Evolutionary conservation across 2,797 vertebrate species (phyloP).

Genomic region (Falco rusticolus): DNA sequence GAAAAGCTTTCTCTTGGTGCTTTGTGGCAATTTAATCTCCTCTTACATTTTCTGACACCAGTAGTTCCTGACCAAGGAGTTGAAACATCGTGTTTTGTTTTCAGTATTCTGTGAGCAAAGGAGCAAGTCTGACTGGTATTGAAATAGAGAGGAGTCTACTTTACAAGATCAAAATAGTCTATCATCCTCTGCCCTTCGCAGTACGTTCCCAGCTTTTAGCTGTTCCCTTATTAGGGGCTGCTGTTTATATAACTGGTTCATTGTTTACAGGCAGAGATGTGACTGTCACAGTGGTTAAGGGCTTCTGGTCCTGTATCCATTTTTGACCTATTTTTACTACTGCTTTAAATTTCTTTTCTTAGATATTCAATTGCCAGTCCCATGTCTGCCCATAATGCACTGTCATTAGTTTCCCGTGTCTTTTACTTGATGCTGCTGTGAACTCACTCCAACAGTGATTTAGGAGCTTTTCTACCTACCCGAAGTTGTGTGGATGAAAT

Average conservation of each 20-base stretch:
- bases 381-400: not conserved
- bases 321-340: not conserved
- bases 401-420: not conserved
- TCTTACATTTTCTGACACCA: not conserved
- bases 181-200: not conserved
- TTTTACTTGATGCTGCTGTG: not conserved
- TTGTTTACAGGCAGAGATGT: not conserved
- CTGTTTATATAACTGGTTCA: not conserved
- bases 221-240: not conserved
- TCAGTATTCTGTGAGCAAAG: not conserved
- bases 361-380: not conserved
- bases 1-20: not conserved
- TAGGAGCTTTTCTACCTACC: not conserved
- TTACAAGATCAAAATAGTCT: not conserved
- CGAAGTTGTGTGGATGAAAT: not conserved
- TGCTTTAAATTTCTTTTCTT: not conserved
- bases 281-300: not conserved
- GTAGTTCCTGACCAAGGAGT: not conserved
- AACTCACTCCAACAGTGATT: not conserved
- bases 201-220: not conserved
- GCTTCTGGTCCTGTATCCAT: not conserved
- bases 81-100: not conserved
- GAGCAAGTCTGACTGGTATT: not conserved
- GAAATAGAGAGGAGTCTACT: constrained; percentile 2
- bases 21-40: not conserved